Conservation (phyloP, 2,888 invertebrate genomes). For the Lordiphosa andalusiaca region DNA sequence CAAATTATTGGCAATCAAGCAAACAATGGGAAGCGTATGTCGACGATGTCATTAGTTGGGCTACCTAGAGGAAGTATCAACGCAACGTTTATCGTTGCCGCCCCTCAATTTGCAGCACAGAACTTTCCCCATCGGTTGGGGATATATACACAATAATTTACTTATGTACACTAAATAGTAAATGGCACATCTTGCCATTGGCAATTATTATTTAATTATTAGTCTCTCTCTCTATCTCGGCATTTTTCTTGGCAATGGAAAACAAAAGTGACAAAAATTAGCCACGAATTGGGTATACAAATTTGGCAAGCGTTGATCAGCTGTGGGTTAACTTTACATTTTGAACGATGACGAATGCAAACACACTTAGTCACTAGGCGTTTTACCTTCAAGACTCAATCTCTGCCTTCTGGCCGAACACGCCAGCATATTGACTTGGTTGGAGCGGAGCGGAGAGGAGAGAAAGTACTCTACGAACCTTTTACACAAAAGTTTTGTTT, state of each 20-base stretch:
- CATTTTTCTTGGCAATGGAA: slow-evolving; percentile 35
- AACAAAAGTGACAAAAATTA: slow-evolving; percentile 52
- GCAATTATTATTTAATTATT: neutral
- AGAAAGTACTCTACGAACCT: slow-evolving; percentile 1
- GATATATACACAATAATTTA: too few species aligned
- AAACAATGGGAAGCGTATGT: slow-evolving; percentile 19
- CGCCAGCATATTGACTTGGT: slow-evolving; percentile 16
- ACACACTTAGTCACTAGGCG: slow-evolving; percentile 2
- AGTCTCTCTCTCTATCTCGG: neutral
- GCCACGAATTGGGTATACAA: neutral
- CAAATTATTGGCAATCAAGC: slow-evolving; percentile 53
- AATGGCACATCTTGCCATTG: too few species aligned
- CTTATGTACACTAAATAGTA: too few species aligned
- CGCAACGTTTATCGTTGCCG: too few species aligned
- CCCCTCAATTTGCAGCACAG: too few species aligned
- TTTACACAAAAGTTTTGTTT: slow-evolving; percentile 3
- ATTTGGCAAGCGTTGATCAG: slow-evolving; percentile 31
- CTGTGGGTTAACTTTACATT: slow-evolving; percentile 26
- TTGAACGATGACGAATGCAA: slow-evolving; percentile 14
- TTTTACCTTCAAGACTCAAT: slow-evolving; percentile 60
- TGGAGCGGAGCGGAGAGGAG: slow-evolving; percentile 31
- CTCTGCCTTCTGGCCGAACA: slow-evolving; percentile 34
- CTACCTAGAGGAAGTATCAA: neutral
- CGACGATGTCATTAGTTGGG: slow-evolving; percentile 20
- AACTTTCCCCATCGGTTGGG: too few species aligned